These are phyloP conservation scores for Rugalucina vietnamica DNA, from an alignment of 2,888 invertebrate genomes.

Conservation along the genomic window DNA sequence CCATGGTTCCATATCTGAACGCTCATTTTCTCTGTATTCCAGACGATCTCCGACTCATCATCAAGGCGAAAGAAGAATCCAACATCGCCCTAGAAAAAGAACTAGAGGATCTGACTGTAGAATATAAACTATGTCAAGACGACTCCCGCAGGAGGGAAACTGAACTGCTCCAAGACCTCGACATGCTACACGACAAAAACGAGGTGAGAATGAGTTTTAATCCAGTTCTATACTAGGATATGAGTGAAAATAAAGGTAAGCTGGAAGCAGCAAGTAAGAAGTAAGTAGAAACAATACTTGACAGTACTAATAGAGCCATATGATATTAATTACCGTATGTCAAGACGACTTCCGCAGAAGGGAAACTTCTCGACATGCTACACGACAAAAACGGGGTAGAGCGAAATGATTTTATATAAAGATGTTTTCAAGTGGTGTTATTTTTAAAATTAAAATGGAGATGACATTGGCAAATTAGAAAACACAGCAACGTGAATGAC, in stretches of 20 bases:
- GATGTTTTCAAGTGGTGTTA: too few relatives aligned
- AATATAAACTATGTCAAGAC: slow-evolving; percentile 72
- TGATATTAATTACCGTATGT: too few relatives aligned
- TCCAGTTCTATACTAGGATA: too few relatives aligned
- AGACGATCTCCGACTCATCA: slow-evolving; percentile 71
- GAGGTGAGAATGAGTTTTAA: slow-evolving; percentile 70
- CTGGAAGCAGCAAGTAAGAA: too few relatives aligned
- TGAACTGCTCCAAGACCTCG: slow-evolving; percentile 78
- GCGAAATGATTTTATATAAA: too few relatives aligned
- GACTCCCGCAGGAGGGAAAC: slow-evolving; percentile 74
- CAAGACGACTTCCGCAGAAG: slow-evolving; percentile 74
- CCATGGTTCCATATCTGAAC: not conserved
- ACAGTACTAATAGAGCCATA: too few relatives aligned
- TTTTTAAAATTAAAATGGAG: too few relatives aligned
- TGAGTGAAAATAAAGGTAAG: too few relatives aligned
- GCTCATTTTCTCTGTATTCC: slow-evolving; percentile 24
- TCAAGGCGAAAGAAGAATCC: slow-evolving; percentile 87
- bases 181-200: slow-evolving; percentile 79
- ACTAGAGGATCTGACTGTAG: slow-evolving; percentile 67
- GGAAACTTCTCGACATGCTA: slow-evolving; percentile 75
- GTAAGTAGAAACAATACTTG: too few relatives aligned
- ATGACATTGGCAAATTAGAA: too few relatives aligned
- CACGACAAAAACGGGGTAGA: slow-evolving; percentile 81
- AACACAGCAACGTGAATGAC: too few relatives aligned
- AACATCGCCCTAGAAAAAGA: slow-evolving; percentile 87